Percentiles rank a stretch among this genome's conserved stretches.
phyloP scores from a whole-genome alignment of 1,140 invertebrate genomes.

The Cepaea nemoralis region DNA sequence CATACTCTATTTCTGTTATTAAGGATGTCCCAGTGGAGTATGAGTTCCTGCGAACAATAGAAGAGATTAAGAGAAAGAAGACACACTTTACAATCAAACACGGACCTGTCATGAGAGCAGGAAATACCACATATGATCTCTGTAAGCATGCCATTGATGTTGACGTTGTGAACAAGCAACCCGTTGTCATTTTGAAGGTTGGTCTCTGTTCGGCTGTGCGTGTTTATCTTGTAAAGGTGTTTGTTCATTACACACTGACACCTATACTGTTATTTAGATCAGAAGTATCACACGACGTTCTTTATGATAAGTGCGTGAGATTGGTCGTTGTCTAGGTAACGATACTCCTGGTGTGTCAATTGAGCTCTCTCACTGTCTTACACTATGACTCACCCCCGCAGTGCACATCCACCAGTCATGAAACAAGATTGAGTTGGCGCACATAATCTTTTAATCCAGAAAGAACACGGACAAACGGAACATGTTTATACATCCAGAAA shows the following conservation, averaged over 20 bases:
- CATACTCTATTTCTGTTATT: not conserved
- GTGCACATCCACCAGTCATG: too few relatives aligned
- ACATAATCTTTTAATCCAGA: too few relatives aligned
- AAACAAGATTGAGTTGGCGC: too few relatives aligned
- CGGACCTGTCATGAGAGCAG: slow-evolving; percentile 67
- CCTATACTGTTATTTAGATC: not conserved
- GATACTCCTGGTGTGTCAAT: too few relatives aligned
- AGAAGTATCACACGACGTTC: not conserved
- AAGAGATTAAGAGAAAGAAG: slow-evolving; percentile 65
- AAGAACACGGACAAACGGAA: too few relatives aligned
- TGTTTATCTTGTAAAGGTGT: too few relatives aligned
- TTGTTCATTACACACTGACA: not conserved
- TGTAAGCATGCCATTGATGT: slow-evolving; percentile 66
- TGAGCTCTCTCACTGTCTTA: too few relatives aligned
- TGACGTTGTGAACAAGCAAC: slow-evolving; percentile 56
- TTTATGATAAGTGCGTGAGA: too few relatives aligned
- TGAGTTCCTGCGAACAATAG: slow-evolving; percentile 66
- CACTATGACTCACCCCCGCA: too few relatives aligned
- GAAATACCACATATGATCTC: slow-evolving; percentile 68
- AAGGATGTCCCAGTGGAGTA: slow-evolving; percentile 70
- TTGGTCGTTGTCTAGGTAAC: too few relatives aligned
- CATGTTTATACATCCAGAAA: too few relatives aligned
- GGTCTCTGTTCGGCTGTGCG: too few relatives aligned
- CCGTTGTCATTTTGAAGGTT: slow-evolving; percentile 62
- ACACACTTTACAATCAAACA: slow-evolving; percentile 61